phyloP scores from a whole-genome alignment of 2,888 invertebrate species.

The Meteorus colon region DNA sequence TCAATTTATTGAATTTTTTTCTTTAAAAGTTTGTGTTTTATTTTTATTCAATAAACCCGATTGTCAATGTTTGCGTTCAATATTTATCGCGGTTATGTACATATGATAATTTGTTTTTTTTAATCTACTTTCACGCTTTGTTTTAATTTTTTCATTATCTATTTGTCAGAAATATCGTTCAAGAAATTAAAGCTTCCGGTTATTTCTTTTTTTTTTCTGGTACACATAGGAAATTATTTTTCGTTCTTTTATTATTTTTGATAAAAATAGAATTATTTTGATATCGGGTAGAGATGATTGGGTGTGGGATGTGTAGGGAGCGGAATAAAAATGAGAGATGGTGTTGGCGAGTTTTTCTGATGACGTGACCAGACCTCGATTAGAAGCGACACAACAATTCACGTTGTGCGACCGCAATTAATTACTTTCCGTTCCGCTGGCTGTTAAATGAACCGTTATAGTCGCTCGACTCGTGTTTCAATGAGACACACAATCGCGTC shows the following conservation, averaged over 20 bases:
- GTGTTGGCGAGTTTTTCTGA: conserved; percentile 12
- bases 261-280: not conserved
- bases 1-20: too few species aligned
- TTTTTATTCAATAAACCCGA: not conserved
- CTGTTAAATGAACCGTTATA: conserved; percentile 34
- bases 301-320: not conserved
- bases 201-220: not conserved
- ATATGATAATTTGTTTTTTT: too few species aligned
- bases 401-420: conserved; percentile 39
- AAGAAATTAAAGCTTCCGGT: too few species aligned
- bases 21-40: not conserved
- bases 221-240: not conserved
- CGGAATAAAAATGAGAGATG: not conserved
- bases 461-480: conserved; percentile 19
- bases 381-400: conserved; percentile 19
- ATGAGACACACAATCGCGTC: conserved; percentile 18
- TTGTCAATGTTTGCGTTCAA: too few species aligned
- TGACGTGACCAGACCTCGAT: conserved; percentile 19
- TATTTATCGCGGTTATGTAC: too few species aligned
- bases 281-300: not conserved
- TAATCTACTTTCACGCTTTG: not conserved
- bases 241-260: not conserved
- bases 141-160: not conserved
- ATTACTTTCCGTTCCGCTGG: conserved; percentile 35
- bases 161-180: not conserved